Conservation (phyloP, 1,140 invertebrate species). For the Colletes gigas region DNA sequence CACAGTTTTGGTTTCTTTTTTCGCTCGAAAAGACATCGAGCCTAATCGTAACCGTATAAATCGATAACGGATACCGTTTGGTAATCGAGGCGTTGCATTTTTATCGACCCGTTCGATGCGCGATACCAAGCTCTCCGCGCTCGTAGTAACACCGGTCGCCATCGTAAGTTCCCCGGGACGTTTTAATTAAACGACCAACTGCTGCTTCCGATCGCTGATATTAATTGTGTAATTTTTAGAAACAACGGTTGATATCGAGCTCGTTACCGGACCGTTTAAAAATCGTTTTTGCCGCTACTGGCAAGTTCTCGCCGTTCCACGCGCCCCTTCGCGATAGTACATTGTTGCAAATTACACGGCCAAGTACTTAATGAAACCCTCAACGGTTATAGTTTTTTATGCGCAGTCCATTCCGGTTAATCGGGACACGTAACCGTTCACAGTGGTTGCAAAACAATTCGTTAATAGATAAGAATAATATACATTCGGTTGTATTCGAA, state of each 20-base stretch:
- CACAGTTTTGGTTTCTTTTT: too few species aligned
- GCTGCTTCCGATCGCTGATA: conserved; percentile 7
- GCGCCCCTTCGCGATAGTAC: not conserved
- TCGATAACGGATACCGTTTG: conserved; percentile 11
- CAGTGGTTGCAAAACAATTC: too few species aligned
- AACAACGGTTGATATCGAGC: conserved; percentile 6
- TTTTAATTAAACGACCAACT: conserved; percentile 42
- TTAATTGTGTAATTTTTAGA: conserved; percentile 40
- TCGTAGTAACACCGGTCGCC: conserved; percentile 29
- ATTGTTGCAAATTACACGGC: too few species aligned
- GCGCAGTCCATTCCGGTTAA: too few species aligned
- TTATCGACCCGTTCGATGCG: conserved; percentile 19
- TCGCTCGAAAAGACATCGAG: not conserved
- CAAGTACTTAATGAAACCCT: too few species aligned
- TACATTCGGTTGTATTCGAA: too few species aligned
- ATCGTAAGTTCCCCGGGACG: conserved; percentile 36
- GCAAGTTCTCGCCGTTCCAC: not conserved
- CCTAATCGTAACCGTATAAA: conserved; percentile 10
- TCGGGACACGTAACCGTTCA: too few species aligned
- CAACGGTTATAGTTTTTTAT: too few species aligned
- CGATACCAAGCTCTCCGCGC: not conserved
- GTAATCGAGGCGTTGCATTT: not conserved
- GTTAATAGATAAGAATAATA: too few species aligned
- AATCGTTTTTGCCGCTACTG: not conserved
- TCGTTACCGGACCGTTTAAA: not conserved